phyloP scores from a whole-genome alignment of 2,797 vertebrate species.

The Helarctos malayanus region DNA sequence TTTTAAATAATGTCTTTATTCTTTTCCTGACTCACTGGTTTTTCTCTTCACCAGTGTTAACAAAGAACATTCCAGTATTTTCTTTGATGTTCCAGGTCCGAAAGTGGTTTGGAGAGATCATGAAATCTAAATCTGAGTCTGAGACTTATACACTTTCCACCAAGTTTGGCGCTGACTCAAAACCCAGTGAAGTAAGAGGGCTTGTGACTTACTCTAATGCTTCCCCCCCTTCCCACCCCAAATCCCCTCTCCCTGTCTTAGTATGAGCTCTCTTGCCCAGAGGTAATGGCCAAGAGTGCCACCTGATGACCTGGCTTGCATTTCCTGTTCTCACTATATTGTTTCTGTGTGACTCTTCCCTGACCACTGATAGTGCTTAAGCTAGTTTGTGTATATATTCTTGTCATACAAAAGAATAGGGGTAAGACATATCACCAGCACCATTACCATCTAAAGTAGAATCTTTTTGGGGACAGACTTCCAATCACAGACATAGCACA shows the following conservation, averaged over 20 bases:
- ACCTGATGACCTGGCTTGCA: not conserved
- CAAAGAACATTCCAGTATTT: not conserved
- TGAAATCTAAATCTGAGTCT: conserved; percentile 33
- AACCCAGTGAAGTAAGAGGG: conserved; percentile 62
- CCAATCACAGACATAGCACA: not conserved
- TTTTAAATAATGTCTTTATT: not conserved
- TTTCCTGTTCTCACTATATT: not conserved
- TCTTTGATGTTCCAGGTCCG: conserved; percentile 63
- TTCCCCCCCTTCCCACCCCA: rapidly evolving
- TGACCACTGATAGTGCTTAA: not conserved
- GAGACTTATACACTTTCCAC: conserved; percentile 31
- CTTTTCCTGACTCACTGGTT: not conserved
- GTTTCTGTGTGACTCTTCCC: not conserved
- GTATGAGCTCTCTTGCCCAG: not conserved
- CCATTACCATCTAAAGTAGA: not conserved
- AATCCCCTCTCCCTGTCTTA: not conserved
- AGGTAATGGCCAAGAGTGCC: not conserved
- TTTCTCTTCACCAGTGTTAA: not conserved
- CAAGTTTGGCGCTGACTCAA: conserved; percentile 45
- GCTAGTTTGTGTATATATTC: not conserved
- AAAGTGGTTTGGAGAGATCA: conserved; percentile 61
- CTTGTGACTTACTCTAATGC: not conserved
- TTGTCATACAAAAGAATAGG: not conserved
- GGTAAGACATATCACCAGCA: not conserved
- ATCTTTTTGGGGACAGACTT: not conserved